Percentiles rank a stretch among this genome's conserved stretches.
Evolutionary conservation across 2,113 vertebrate species (phyloP).

Genomic region (Laticauda laticaudata): DNA sequence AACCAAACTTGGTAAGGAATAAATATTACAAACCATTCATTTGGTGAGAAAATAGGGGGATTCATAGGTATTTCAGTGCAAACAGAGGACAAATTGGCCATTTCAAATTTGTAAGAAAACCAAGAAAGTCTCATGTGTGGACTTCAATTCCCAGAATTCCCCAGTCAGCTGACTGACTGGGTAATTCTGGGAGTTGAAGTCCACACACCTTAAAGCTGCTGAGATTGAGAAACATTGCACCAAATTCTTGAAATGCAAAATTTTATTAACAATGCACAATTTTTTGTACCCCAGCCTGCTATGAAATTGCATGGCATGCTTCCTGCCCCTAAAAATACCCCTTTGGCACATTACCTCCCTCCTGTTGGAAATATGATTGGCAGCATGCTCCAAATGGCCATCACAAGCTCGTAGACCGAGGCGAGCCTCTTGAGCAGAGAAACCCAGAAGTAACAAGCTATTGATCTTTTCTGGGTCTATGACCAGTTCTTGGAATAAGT

Average conservation of each 20-base stretch:
- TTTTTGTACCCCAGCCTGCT: accelerated
- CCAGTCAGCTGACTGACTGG: background rate
- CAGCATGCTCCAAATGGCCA: conserved; percentile 82
- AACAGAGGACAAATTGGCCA: background rate
- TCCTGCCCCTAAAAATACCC: background rate
- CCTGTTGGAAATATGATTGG: conserved; percentile 79
- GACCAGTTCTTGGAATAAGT: conserved; percentile 76
- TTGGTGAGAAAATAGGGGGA: background rate
- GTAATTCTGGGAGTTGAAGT: background rate
- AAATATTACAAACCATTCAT: background rate
- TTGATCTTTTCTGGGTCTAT: conserved; percentile 83
- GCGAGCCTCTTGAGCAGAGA: conserved; percentile 86
- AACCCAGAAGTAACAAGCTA: conserved; percentile 83
- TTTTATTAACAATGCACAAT: background rate
- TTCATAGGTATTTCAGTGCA: background rate
- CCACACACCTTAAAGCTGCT: background rate
- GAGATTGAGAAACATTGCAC: background rate
- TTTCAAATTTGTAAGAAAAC: background rate
- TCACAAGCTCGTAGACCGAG: conserved; percentile 87
- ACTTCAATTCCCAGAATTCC: background rate
- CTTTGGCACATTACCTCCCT: conserved; percentile 76
- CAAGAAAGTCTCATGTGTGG: background rate
- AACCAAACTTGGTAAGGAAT: background rate
- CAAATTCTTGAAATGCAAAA: background rate
- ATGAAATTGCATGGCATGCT: accelerated